Evolutionary conservation across 1,140 invertebrate genomes (phyloP), one percentile per base, ranked within the genome.

Genomic region (Bacillus rossius): DNA sequence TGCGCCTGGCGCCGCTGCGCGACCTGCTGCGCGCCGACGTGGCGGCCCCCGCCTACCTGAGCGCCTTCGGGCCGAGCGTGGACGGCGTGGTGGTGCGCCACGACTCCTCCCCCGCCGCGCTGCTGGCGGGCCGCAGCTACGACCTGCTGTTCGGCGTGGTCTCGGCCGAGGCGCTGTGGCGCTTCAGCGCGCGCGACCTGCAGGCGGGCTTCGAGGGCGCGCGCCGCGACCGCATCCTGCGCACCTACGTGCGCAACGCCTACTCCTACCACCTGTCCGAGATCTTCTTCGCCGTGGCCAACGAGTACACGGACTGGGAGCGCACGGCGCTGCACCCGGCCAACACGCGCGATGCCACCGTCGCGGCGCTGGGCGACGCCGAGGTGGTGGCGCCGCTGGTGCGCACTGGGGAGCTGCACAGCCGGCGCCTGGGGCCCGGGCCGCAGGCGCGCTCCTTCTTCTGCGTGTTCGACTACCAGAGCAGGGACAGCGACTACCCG

Each of bases 261-360:
- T 96, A 94, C 77, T 88, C 85, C 56, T 96, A 92, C 76, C 95
- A 98, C 73, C 81, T 96, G 61, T 94, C 93, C 66, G 95, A 99
- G 75, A 97, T 99, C 71, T 96, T 95, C 75, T 94, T 96, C 67
- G 97, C 96, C 38, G 87, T 94, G 20, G 89, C 96, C 37, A 98
- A 98, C 70, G 94, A 98, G 67, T 99, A 99, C 70, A 96, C 93
- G 8, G 93, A 98, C 71, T 98, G n/a, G n/a, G n/a, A n/a, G n/a
- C n/a, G n/a, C n/a, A n/a, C n/a, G n/a, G n/a, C n/a, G n/a, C n/a
- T n/a, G 95, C 92, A 96, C 77, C 92, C 93, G 22, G 87, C 94
- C 49, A 92, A 93, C 65, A 93, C 94, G 0, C 78, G 96, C 34
- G 94, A 98, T 67, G 90, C 92, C 23, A 92, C 96, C 0, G 86